Conservation (phyloP, 1,140 invertebrate species). For the Artemia franciscana region DNA sequence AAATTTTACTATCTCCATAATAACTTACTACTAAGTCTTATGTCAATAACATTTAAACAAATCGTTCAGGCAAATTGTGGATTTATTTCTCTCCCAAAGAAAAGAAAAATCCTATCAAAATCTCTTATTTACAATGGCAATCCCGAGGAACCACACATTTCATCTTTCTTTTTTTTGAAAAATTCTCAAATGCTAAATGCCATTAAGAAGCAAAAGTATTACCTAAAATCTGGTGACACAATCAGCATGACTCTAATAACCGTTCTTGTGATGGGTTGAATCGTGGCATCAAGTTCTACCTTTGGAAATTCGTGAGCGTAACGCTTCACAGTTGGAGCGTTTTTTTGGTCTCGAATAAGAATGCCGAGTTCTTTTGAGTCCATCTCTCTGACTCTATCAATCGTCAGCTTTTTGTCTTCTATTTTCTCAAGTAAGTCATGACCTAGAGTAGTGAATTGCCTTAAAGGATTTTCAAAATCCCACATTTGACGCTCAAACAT, state of each 20-base stretch:
- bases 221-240: constrained; percentile 57
- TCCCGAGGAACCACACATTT: too few relatives aligned
- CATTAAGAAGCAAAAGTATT: constrained; percentile 10
- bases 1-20: too few relatives aligned
- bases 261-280: constrained; percentile 86
- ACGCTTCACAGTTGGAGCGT: constrained; percentile 50
- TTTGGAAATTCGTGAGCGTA: constrained; percentile 63
- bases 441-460: constrained; percentile 59
- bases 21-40: too few relatives aligned
- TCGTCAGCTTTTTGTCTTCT: constrained; percentile 41
- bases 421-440: constrained; percentile 56
- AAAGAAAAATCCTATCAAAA: too few relatives aligned
- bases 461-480: constrained; percentile 59
- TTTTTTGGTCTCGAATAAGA: constrained; percentile 47
- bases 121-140: too few relatives aligned
- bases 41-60: too few relatives aligned
- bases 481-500: constrained; percentile 75
- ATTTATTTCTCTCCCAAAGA: too few relatives aligned
- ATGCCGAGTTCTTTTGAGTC: constrained; percentile 50
- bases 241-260: constrained; percentile 65
- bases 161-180: not conserved
- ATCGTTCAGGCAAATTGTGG: too few relatives aligned
- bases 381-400: constrained; percentile 63
- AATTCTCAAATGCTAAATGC: not conserved
- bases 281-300: constrained; percentile 49